Conservation (phyloP, 1,140 invertebrate genomes). For the Tetraneura akinire region DNA sequence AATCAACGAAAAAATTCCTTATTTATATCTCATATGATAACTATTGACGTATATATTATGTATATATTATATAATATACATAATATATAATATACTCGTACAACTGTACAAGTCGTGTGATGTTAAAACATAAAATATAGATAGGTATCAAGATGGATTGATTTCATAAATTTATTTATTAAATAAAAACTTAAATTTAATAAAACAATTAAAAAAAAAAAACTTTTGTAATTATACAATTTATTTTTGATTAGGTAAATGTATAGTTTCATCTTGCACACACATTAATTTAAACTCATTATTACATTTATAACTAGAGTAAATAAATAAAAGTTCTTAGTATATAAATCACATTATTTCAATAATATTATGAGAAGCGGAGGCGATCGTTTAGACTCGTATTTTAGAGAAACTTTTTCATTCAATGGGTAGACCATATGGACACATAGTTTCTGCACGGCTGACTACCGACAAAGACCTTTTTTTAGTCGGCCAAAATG, state of each 20-base stretch:
- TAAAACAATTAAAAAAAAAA: no score
- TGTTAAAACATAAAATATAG: no score
- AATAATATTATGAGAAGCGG: constrained; percentile 27
- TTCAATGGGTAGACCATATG: constrained; percentile 42
- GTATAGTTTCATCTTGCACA: not conserved
- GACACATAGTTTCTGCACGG: constrained; percentile 48
- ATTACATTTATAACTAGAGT: no score
- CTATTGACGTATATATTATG: no score
- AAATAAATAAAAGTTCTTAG: not conserved
- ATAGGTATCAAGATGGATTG: not conserved
- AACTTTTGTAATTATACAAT: no score
- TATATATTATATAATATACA: no score
- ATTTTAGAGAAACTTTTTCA: constrained; percentile 23
- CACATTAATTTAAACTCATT: not conserved
- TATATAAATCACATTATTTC: constrained; percentile 33
- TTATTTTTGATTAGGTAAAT: no score
- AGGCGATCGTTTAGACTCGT: constrained; percentile 38
- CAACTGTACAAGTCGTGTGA: no score
- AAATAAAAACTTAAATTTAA: no score
- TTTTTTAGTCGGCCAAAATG: constrained; percentile 47
- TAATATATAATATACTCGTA: no score
- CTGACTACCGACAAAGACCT: constrained; percentile 35
- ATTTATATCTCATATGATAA: no score
- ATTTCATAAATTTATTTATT: not conserved
- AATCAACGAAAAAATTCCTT: not conserved